Percentiles rank a stretch among this genome's conserved stretches.
These are phyloP conservation scores for Nettapus auritus DNA, from an alignment of 2,113 vertebrate species.

Conservation along the genomic window DNA sequence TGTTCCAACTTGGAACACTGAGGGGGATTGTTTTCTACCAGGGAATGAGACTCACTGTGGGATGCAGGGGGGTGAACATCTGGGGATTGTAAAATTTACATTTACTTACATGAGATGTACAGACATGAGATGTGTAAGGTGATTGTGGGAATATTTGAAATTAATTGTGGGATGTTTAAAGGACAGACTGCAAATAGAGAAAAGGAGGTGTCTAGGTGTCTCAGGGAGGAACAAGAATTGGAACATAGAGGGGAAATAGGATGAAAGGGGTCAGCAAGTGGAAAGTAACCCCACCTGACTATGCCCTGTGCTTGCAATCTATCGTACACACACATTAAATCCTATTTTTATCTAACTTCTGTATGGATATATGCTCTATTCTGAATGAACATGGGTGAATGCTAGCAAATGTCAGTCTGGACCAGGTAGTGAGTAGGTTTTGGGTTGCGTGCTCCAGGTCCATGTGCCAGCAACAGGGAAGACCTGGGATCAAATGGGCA, in stretches of 20 bases:
- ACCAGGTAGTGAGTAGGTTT: not conserved
- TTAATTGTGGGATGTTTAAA: not conserved
- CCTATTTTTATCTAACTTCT: not conserved
- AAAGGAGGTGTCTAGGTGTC: not conserved
- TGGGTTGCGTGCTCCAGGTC: not conserved
- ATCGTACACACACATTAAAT: not conserved
- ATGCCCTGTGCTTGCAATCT: not conserved
- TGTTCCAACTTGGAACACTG: no score
- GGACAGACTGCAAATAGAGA: not conserved
- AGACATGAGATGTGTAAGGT: not conserved
- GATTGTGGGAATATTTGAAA: not conserved
- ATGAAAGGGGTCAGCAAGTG: not conserved
- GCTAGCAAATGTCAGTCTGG: not conserved
- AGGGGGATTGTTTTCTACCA: not conserved
- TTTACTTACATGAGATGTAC: no score
- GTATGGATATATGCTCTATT: not conserved
- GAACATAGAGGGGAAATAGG: not conserved
- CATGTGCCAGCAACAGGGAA: not conserved
- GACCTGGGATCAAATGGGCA: not conserved
- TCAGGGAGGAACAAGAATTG: not conserved
- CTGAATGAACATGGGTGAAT: not conserved
- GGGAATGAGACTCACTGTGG: not conserved
- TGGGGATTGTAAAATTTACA: not conserved
- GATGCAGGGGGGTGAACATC: not conserved
- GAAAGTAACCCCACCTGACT: not conserved